phyloP scores from a whole-genome alignment of 2,113 vertebrate genomes.

The Pteropus alecto region DNA sequence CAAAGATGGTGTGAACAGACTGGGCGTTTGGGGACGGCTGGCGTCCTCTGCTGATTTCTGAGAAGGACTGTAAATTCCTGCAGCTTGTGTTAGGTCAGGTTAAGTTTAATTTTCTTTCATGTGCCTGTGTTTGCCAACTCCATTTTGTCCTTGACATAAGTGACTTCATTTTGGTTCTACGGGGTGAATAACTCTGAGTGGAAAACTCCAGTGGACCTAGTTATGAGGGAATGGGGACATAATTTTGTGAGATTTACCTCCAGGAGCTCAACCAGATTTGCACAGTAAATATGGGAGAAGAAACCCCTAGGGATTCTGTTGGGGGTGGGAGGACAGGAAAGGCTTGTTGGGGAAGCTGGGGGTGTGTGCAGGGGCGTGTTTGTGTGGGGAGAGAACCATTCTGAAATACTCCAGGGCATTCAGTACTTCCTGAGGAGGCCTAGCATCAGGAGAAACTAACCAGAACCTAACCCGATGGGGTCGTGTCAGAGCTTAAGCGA shows the following conservation, averaged over 20 bases:
- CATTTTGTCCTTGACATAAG: not conserved
- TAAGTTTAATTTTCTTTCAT: not conserved
- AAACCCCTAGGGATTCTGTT: not conserved
- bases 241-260: not conserved
- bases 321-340: too few relatives aligned
- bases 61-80: not conserved
- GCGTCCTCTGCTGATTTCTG: not conserved
- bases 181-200: too few relatives aligned
- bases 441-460: not conserved
- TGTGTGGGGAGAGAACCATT: not conserved
- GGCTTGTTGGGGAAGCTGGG: too few relatives aligned
- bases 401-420: not conserved
- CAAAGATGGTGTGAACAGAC: not conserved
- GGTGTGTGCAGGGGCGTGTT: too few relatives aligned
- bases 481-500: not conserved
- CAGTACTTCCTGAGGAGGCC: not conserved
- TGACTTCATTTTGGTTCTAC: not conserved
- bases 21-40: not conserved
- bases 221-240: not conserved
- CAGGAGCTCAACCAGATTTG: not conserved
- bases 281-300: not conserved
- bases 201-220: not conserved
- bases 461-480: not conserved
- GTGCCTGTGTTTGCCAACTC: not conserved
- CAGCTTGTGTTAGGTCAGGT: not conserved